These are phyloP conservation scores for Cephalopachus bancanus DNA, from an alignment of 2,797 vertebrate species.

Conservation along the genomic window DNA sequence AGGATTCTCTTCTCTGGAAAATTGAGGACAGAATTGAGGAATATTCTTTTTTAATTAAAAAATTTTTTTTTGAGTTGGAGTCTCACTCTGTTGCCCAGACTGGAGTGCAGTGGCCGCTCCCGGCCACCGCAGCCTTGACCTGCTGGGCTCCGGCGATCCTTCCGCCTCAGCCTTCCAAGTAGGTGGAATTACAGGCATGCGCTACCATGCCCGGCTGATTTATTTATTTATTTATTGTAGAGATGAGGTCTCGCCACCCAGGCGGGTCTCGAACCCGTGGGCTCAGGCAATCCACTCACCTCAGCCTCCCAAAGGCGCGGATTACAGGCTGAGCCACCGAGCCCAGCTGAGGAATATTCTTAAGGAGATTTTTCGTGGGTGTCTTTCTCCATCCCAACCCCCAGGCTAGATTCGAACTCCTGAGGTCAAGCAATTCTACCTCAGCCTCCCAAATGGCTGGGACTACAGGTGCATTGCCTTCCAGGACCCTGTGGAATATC, in stretches of 20 bases:
- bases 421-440: neutral
- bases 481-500: neutral
- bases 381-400: too few species aligned
- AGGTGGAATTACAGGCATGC: neutral
- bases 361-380: too few species aligned
- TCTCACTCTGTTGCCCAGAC: too few species aligned
- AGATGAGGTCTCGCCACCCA: neutral
- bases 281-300: too few species aligned
- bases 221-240: neutral
- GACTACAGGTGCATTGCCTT: neutral
- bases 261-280: too few species aligned
- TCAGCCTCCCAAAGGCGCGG: too few species aligned
- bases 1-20: neutral
- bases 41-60: neutral
- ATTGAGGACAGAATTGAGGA: slow-evolving; percentile 7
- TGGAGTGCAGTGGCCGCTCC: too few species aligned
- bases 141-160: neutral
- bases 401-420: neutral
- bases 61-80: too few species aligned
- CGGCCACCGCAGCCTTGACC: neutral
- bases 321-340: too few species aligned
- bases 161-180: neutral
- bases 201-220: neutral
- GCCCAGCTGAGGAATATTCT: neutral
- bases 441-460: neutral